Evolutionary conservation across 2,113 vertebrate species (phyloP), one percentile per base, ranked within the genome.

Genomic region (Globicephala melas): DNA sequence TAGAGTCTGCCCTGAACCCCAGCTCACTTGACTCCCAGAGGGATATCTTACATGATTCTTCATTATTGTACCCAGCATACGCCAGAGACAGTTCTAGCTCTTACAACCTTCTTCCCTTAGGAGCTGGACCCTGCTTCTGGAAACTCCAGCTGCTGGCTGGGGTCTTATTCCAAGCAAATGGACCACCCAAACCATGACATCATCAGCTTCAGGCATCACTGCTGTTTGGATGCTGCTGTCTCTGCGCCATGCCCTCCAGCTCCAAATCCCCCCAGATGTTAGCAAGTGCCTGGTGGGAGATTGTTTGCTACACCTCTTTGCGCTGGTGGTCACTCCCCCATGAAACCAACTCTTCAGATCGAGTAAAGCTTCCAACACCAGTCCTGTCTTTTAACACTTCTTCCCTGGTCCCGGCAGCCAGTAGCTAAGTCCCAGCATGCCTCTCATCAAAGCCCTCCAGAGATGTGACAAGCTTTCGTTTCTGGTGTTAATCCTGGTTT

Each of bases 101-200:
- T 95, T 55, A 60, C 8, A 84, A 93, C 65, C 41, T 88, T 95
- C 90, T 96, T 95, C 20, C 31, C 33, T 33, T 91, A 91, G 86
- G 73, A 97, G 89, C 82, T 93, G 67, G 73, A 91, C 84, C 70
- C 58, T 97, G 58, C 89, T 94, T 96, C 91, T 97, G 87, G 68
- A 90, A 91, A 94, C 38, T 89, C 94, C 95, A 98, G 97, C 97
- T 97, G 97, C 92, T 91, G 47, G 60, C 95, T 85, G 76, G 95
- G 92, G 98, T 97, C 97, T 98, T 96, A 94, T 97, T 97, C 96
- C 95, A 97, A 97, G 96, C 98, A 97, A 96, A 97, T 95, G 95
- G 98, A 97, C 98, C 97, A 98, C 97, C 97, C 97, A 94, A 95
- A 95, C 97, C 96, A 97, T 96, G 97, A 95, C 96, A 98, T 90